These are phyloP conservation scores for Alosa sapidissima DNA, from an alignment of 2,797 vertebrate genomes.

Conservation along the genomic window DNA sequence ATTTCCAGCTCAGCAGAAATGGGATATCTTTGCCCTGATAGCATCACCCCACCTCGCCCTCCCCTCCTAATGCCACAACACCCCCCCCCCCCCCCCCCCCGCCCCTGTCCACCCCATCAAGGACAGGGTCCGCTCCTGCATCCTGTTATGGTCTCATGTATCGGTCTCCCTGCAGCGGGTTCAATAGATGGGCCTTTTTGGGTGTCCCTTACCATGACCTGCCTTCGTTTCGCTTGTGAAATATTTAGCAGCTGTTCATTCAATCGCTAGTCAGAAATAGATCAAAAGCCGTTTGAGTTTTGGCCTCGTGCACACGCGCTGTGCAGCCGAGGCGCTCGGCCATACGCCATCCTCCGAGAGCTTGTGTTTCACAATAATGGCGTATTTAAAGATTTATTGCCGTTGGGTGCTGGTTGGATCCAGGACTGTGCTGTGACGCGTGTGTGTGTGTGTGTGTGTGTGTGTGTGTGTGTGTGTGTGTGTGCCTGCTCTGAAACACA, in stretches of 20 bases:
- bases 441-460: background rate
- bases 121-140: conserved; percentile 50
- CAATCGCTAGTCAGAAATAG: conserved; percentile 59
- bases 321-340: background rate
- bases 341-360: conserved; percentile 37
- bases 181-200: conserved; percentile 55
- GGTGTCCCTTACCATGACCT: conserved; percentile 54
- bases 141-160: conserved; percentile 61
- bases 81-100: background rate
- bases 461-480: conserved; percentile 27
- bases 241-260: conserved; percentile 60
- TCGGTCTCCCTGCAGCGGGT: conserved; percentile 47
- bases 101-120: conserved; percentile 42
- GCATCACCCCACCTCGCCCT: conserved; percentile 40
- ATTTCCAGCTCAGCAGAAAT: conserved; percentile 58
- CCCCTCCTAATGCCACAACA: background rate
- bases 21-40: conserved; percentile 53
- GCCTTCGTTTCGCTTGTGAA: conserved; percentile 49
- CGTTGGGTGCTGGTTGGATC: conserved; percentile 29
- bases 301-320: conserved; percentile 28
- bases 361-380: conserved; percentile 56
- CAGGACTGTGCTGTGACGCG: conserved; percentile 30
- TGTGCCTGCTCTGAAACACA: conserved; percentile 21
- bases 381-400: conserved; percentile 54
- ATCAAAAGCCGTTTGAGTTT: conserved; percentile 46